Base-by-base conservation (phyloP, 2,797 vertebrate genomes). In the Microctenopoma stevenorrisi region DNA sequence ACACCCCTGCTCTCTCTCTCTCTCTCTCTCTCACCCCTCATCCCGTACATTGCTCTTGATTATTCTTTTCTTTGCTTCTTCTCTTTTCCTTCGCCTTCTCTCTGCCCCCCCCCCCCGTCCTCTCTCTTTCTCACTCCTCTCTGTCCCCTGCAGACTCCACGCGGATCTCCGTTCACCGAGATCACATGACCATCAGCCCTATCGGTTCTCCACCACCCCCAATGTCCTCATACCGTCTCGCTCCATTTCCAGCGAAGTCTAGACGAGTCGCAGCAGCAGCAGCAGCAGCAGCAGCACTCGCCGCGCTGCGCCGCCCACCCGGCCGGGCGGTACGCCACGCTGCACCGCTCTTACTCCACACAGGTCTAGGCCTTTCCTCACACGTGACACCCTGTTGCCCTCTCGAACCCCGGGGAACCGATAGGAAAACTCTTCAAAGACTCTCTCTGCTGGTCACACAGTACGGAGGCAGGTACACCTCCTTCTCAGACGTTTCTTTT, bases 181-280 rank as follows among this genome's bases (percentile, higher is more conserved):
- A 93, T 95, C 93, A 95, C 95, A 92, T 95, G 95, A 96, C 93
- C 91, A 94, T 92, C 94, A 95, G 90, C 93, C 94, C 86, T 90
- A 93, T 93, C 94, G 95, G 92, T 92, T 96, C 93, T 94, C 93
- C 88, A 89, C 91, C 89, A 89, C 94, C 82, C 91, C 94, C 79
- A 90, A 94, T 92, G 96, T 95, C 91, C 86, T 95, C 91, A 84
- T 94, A 88, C 66, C 92, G 84, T 93, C 95, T 91, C 93, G 93
- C 93, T 94, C 94, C 91, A 91, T 95, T 91, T 94, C 95, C 94
- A 92, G 78, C 91, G 94, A 93, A 92, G 94, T 95, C 91, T 94
- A 92, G 92, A 92, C 82, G 83, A 76, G 74, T 2, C 85, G 13
- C 89, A 91, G 79, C 86, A 87, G 81, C 91, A 76, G 22, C 86